Base-by-base conservation (phyloP, 2,888 invertebrate genomes). In the Polydrusus tereticollis region DNA sequence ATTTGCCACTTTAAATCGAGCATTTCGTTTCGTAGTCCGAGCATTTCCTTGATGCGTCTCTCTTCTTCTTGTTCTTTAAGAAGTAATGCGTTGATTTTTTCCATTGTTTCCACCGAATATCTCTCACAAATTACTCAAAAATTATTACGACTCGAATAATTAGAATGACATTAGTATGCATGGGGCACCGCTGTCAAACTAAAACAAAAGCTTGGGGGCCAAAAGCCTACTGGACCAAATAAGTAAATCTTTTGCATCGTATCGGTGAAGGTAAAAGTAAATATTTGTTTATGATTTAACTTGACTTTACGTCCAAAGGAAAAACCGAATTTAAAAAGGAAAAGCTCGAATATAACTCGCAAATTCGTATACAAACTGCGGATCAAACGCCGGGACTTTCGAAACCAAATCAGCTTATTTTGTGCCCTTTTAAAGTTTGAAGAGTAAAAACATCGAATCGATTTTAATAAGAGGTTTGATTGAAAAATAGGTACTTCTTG, bases 61-160 rank as follows among this genome's bases (percentile, higher is more conserved):
- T 58, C 16, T 26, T 66, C 33, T 16, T 29, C 12, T 29, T 58
- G 21, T 29, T 66, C 58, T 65, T 65, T 26, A 21, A 47, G 12
- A 12, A 55, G 18, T 16, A 66, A 23, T 29, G 20, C 66, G 8
- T 21, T 16, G 12, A 66, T 8, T 29, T 58, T 43, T 2, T 66
- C 66, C 66, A 66, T 66, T 47, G 4, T 57, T 57, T 33, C 1
- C 1, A 16, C 21, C 5, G 0, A 33, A 55, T 18, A 57, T 26
- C 16, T 55, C n/a, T 21, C 4, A 7, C 1, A 50, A 50, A 4
- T 26, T 47, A 18, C 1, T 21, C 12, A 47, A 20, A 8, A 47
- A 33, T 33, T 33, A 10, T 33, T 10, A 6, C 33, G 33, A 10
- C 33, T 33, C 2, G 12, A n/a, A 12, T 12, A 36, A 36, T n/a